Base-by-base conservation (phyloP, 2,113 vertebrate genomes). In the Leiothrix lutea region DNA sequence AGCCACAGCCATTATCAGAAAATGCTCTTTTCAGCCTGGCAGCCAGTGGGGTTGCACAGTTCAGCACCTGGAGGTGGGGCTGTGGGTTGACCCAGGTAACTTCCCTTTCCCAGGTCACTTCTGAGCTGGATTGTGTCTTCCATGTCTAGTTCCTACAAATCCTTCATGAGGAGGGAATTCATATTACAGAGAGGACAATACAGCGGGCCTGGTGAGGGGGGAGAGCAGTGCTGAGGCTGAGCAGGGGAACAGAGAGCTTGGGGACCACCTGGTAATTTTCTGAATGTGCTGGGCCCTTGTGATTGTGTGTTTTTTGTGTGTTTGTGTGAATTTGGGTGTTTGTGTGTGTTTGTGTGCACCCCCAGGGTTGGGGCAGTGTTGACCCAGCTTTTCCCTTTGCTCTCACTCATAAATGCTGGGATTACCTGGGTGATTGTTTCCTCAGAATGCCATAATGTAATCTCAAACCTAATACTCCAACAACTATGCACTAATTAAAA, bases 401-500 rank as follows among this genome's bases (percentile, higher is more conserved):
- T 90, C 12, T 87, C 87, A 26, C 66, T 95, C 93, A 29, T 91
- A 97, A 98, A 97, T 80, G 85, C 79, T 94, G 93, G 96, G 96
- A 98, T 98, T 97, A 98, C 96, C 97, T 97, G 95, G 81, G 66
- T 58, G 3, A 94, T 97, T 97, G 93, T 98, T 97, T 96, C 82
- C 92, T 95, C 95, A 72, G 93, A 97, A 97, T 97, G 51, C 86
- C 91, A 77, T 96, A 97, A 98, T 97, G 97, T 98, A 98, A 98
- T 98, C 97, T 98, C 94, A 95, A 87, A 94, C 94, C 95, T 98
- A 98, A 98, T 98, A 97, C 97, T 97, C 92, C 94, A 96, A 98
- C 96, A 98, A 95, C 96, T 87, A 50, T 97, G 97, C 95, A 73
- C 97, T 98, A 98, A 98, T 98, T 98, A 98, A 98, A 98, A 98